Percentiles rank a stretch among this genome's conserved stretches.
Evolutionary conservation across 2,888 invertebrate species (phyloP).

Genomic region (Nephrotoma appendiculata): DNA sequence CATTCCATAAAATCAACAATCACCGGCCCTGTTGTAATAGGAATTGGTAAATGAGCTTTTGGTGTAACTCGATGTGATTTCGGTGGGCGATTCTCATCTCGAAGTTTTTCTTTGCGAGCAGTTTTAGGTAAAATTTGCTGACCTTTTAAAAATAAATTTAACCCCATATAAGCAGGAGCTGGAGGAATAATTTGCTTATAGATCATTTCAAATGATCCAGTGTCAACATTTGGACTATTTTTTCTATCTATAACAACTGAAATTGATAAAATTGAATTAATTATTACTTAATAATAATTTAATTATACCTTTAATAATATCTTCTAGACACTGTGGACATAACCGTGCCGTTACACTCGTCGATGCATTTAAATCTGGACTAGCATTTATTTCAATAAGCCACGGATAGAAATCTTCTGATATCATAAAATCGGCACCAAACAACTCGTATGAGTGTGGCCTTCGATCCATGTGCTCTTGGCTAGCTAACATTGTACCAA

Average conservation of each 20-base stretch:
- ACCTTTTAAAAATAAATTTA: conserved; percentile 30
- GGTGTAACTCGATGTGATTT: not conserved
- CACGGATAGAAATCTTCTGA: conserved; percentile 77
- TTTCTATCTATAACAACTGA: conserved; percentile 66
- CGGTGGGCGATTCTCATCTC: not conserved
- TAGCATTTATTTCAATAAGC: conserved; percentile 90
- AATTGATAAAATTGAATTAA: conserved; percentile 18
- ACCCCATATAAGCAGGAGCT: conserved; percentile 65
- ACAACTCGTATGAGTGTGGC: conserved; percentile 79
- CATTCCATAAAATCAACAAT: conserved; percentile 7
- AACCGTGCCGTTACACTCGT: conserved; percentile 78
- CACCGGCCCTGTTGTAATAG: not conserved
- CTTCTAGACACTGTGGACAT: conserved; percentile 78
- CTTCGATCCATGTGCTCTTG: conserved; percentile 69
- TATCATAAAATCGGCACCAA: conserved; percentile 92
- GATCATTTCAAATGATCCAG: conserved; percentile 66
- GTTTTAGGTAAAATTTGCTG: conserved; percentile 25
- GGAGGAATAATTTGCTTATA: conserved; percentile 65
- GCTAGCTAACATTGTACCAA: conserved; percentile 71
- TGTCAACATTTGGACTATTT: conserved; percentile 55
- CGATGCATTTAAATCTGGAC: conserved; percentile 82
- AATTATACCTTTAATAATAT: conserved; percentile 76
- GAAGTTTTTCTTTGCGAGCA: conserved; percentile 9
- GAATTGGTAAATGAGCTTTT: not conserved
- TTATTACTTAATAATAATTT: not conserved